Evolutionary conservation across 2,113 vertebrate genomes (phyloP), one percentile per base, ranked within the genome.

Genomic region (Albula glossodonta): DNA sequence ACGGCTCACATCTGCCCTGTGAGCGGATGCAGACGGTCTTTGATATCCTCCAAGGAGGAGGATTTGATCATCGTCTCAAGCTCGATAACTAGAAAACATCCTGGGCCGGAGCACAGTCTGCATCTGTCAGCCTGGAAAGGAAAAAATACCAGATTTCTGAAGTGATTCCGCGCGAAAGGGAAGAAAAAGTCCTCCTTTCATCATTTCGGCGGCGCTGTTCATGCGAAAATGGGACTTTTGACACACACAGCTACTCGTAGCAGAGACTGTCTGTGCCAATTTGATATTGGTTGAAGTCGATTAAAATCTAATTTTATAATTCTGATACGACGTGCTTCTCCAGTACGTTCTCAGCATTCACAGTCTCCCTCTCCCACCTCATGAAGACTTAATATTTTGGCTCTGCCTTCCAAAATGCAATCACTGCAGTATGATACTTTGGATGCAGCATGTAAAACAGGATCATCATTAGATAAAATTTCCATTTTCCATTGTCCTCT

Each of bases 1-100:
- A 92, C 92, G 87, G 88, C 91, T 89, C 88, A 87, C 89, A 81
- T 91, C 31, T 81, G 74, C 87, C 77, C 83, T 79, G 19, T 84
- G 74, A 92, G 93, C 91, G 93, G 92, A 94, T 91, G 88, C 86
- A 60, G 88, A 74, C 90, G 92, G 83, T 88, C 85, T 89, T 86
- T 91, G 92, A 93, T 95, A 92, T 92, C 92, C 83, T 86, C 91
- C 90, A 89, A 41, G 91, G 89, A 92, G 88, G 83, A 78, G 90
- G 92, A 93, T 93, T 89, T 92, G 93, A 94, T 95, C 94, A 94
- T 90, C 87, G 91, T 89, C 85, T 66, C 87, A 93, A 92, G 92
- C 87, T 87, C 86, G 86, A 89, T 41, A 92, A 94, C 94, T 92
- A 94, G 88, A 86, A 85, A 88, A 88, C 91, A 92, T 93, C 92